These are phyloP conservation scores for Lasioglossum zephyrum DNA, from an alignment of 2,888 invertebrate genomes.

Conservation along the genomic window DNA sequence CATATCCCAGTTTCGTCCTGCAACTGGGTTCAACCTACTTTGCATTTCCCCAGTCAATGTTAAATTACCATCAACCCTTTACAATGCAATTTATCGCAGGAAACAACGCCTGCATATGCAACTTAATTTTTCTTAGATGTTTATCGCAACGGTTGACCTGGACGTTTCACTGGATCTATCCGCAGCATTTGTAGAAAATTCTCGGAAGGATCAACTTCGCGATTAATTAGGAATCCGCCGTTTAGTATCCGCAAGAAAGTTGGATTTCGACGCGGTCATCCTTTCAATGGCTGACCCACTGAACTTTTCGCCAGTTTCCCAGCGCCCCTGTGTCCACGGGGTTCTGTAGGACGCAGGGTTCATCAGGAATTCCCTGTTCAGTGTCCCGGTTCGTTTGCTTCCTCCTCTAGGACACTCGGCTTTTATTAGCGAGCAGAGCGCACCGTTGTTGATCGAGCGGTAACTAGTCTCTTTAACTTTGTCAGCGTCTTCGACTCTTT, in stretches of 20 bases:
- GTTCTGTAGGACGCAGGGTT: neutral
- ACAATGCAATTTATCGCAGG: neutral
- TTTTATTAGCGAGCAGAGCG: neutral
- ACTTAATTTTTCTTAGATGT: neutral
- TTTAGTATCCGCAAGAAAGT: neutral
- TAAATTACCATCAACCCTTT: neutral
- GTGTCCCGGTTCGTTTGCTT: neutral
- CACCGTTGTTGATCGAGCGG: neutral
- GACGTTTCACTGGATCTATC: neutral
- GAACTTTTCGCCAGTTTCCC: conserved; percentile 52
- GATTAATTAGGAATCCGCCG: neutral
- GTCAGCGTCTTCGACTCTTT: neutral
- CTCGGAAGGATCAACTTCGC: neutral
- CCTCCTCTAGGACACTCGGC: neutral
- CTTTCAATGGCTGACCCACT: conserved; percentile 54
- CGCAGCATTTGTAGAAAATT: neutral
- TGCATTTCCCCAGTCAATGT: neutral
- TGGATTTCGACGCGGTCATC: neutral
- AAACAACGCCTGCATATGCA: rapidly evolving
- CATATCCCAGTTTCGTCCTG: neutral
- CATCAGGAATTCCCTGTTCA: conserved; percentile 6
- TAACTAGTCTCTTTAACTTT: conserved; percentile 1
- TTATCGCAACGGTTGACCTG: no score
- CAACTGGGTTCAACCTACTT: neutral
- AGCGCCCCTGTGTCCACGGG: neutral